Conservation (phyloP, 23 tunicate species). For the Styela plicata region DNA sequence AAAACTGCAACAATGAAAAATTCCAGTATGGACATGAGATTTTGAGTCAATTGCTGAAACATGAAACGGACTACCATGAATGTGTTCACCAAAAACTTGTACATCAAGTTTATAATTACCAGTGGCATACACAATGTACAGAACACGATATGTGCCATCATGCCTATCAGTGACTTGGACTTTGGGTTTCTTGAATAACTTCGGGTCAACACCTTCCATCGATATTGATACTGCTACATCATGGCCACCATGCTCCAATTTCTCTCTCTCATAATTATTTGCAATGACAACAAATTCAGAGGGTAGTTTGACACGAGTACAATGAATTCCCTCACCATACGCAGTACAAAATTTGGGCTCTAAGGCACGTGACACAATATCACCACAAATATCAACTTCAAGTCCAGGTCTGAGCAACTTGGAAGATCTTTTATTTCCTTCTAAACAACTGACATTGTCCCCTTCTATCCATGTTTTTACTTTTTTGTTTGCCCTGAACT, state of each 20-base stretch:
- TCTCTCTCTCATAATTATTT: slow-evolving; percentile 11
- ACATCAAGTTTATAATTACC: slow-evolving; percentile 14
- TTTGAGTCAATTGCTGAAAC: slow-evolving; percentile 27
- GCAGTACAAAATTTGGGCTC: slow-evolving; percentile 16
- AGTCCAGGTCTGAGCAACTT: slow-evolving; percentile 20
- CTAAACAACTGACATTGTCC: background rate
- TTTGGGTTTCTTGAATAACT: slow-evolving; percentile 13
- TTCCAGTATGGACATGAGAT: slow-evolving; percentile 20
- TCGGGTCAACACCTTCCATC: slow-evolving; percentile 9
- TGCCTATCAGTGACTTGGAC: slow-evolving; percentile 24
- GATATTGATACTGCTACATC: slow-evolving; percentile 6
- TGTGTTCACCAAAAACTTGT: slow-evolving; percentile 12
- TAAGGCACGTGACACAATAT: slow-evolving; percentile 17
- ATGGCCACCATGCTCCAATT: slow-evolving; percentile 18
- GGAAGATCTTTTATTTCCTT: slow-evolving; percentile 20
- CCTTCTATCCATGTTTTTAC: slow-evolving; percentile 33
- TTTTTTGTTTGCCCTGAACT: slow-evolving; percentile 23
- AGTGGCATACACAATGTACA: slow-evolving; percentile 24
- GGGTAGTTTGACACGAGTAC: slow-evolving; percentile 20
- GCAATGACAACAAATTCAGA: slow-evolving; percentile 20
- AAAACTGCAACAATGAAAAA: slow-evolving; percentile 28
- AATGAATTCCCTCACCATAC: slow-evolving; percentile 25
- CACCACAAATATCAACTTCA: slow-evolving; percentile 34
- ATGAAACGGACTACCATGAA: slow-evolving; percentile 26
- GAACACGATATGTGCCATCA: slow-evolving; percentile 23